phyloP scores from a whole-genome alignment of 2,888 invertebrate species.

The Hirtodrosophila cameraria region DNA sequence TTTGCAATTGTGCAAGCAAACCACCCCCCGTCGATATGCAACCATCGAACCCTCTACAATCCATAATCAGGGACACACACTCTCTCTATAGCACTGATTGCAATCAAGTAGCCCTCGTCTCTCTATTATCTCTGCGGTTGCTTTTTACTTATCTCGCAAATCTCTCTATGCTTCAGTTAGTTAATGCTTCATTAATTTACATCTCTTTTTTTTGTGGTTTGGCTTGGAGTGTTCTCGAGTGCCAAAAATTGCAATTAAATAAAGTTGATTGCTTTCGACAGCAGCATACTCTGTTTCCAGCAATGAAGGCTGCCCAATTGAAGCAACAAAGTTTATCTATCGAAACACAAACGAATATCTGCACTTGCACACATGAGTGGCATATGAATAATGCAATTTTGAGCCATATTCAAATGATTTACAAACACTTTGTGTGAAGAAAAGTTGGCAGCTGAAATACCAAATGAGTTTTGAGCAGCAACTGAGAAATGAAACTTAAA shows the following conservation, averaged over 20 bases:
- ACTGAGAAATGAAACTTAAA: neutral
- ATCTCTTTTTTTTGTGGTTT: constrained; percentile 31
- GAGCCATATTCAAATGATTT: constrained; percentile 5
- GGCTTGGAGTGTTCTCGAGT: constrained; percentile 15
- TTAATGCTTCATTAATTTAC: constrained; percentile 70
- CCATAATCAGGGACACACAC: constrained; percentile 57
- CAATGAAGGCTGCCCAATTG: no score
- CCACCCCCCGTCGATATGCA: constrained; percentile 56
- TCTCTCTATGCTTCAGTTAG: constrained; percentile 36
- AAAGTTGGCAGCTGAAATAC: constrained; percentile 5
- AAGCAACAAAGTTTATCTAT: constrained; percentile 15
- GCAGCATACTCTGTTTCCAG: no score
- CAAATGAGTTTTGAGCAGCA: neutral
- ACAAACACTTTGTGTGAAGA: constrained; percentile 8
- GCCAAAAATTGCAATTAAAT: constrained; percentile 43
- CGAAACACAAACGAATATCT: constrained; percentile 13
- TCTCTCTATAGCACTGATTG: constrained; percentile 44
- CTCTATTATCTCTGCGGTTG: constrained; percentile 61
- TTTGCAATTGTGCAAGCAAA: constrained; percentile 34
- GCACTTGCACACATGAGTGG: constrained; percentile 28
- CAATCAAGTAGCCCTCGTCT: constrained; percentile 56
- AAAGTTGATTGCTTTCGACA: no score
- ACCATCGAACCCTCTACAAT: constrained; percentile 30
- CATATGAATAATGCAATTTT: constrained; percentile 36
- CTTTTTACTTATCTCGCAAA: constrained; percentile 44